Conservation (phyloP, 2,797 vertebrate genomes). For the Mus caroli region DNA sequence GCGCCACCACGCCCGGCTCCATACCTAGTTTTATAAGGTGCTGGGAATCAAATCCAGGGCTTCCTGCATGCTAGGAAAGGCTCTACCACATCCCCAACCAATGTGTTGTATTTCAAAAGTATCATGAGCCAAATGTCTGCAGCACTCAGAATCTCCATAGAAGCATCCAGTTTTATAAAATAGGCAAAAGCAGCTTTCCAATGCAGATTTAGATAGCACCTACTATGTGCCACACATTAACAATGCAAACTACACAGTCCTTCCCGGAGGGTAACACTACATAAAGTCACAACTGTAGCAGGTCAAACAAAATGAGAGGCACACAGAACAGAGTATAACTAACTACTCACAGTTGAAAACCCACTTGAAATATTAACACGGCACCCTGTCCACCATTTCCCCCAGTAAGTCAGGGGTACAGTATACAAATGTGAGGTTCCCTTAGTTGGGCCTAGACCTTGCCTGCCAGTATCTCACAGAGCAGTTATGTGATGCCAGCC, state of each 20-base stretch:
- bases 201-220: background rate
- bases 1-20: no score
- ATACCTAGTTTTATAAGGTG: background rate
- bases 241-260: background rate
- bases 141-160: background rate
- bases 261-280: background rate
- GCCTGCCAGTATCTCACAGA: background rate
- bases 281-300: background rate
- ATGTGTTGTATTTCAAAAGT: background rate
- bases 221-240: background rate
- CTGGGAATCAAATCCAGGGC: background rate
- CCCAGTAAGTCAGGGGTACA: background rate
- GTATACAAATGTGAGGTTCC: background rate
- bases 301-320: background rate
- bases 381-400: background rate
- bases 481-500: background rate
- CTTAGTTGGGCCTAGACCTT: background rate
- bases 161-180: background rate
- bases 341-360: background rate
- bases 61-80: background rate
- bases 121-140: background rate
- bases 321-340: background rate
- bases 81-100: background rate
- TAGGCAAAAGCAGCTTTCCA: background rate
- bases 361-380: background rate